Conservation (phyloP, 1,140 invertebrate genomes). For the Aradophagus sp. region DNA sequence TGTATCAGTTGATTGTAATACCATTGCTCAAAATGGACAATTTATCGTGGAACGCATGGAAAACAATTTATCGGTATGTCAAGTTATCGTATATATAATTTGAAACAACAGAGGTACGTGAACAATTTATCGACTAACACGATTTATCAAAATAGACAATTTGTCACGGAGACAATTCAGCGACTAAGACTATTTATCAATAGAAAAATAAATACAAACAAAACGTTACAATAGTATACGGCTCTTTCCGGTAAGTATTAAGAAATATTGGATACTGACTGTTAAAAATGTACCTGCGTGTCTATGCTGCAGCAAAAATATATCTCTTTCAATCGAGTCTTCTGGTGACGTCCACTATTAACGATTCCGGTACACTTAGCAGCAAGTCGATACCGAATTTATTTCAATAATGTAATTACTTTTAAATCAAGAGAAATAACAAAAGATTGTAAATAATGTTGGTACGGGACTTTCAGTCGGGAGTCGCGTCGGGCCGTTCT, state of each 20-base stretch:
- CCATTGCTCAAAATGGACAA: constrained; percentile 28
- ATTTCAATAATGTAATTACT: too few relatives aligned
- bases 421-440: too few relatives aligned
- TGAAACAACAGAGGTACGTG: constrained; percentile 28
- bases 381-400: too few relatives aligned
- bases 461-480: too few relatives aligned
- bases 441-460: too few relatives aligned
- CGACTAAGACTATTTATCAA: constrained; percentile 27
- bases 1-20: constrained; percentile 27
- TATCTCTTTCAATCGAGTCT: too few relatives aligned
- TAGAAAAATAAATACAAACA: constrained; percentile 3
- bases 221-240: neutral
- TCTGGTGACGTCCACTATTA: too few relatives aligned
- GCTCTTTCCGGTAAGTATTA: too few relatives aligned
- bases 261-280: constrained; percentile 4
- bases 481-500: too few relatives aligned
- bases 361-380: too few relatives aligned
- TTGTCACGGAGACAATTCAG: constrained; percentile 18
- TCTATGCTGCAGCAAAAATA: too few relatives aligned
- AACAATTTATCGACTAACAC: constrained; percentile 34
- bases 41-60: constrained; percentile 23
- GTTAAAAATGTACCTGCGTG: too few relatives aligned
- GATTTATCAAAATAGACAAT: constrained; percentile 35
- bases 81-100: constrained; percentile 38
- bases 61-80: constrained; percentile 41